These are phyloP conservation scores for Sternotherus odoratus DNA, from an alignment of 2,797 vertebrate genomes.

Conservation along the genomic window DNA sequence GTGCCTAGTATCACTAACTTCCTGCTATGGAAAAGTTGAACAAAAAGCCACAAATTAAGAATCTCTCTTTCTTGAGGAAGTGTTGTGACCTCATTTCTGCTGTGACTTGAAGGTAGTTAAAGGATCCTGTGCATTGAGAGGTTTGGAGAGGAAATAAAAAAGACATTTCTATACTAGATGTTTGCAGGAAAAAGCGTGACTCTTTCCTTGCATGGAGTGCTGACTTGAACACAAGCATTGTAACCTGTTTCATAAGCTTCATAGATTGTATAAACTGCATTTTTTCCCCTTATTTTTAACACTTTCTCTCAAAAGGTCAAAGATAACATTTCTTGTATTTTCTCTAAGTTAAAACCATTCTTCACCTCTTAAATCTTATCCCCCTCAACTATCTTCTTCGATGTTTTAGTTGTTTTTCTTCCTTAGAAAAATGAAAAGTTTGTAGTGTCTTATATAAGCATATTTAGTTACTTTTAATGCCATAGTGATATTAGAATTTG, in stretches of 20 bases:
- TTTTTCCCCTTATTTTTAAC: constrained; percentile 35
- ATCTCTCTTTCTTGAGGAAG: constrained; percentile 7
- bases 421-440: not conserved
- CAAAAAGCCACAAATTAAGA: constrained; percentile 36
- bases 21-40: constrained; percentile 50
- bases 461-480: constrained; percentile 37
- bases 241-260: constrained; percentile 8
- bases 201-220: constrained; percentile 14
- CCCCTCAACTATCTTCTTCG: not conserved
- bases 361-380: not conserved
- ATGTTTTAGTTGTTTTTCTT: constrained; percentile 36
- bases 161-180: not conserved
- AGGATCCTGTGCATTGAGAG: constrained; percentile 18
- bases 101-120: constrained; percentile 10
- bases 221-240: constrained; percentile 11
- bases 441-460: constrained; percentile 4
- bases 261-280: constrained; percentile 48
- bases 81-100: not conserved
- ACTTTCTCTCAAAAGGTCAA: not conserved
- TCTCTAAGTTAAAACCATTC: constrained; percentile 27
- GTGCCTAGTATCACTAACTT: constrained; percentile 47
- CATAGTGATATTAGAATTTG: constrained; percentile 5
- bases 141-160: constrained; percentile 9
- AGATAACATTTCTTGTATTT: not conserved
- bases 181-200: not conserved